Conservation (phyloP, 30 jellyfish, hydroid and myxozoan species). For the Rhopilema esculentum region DNA sequence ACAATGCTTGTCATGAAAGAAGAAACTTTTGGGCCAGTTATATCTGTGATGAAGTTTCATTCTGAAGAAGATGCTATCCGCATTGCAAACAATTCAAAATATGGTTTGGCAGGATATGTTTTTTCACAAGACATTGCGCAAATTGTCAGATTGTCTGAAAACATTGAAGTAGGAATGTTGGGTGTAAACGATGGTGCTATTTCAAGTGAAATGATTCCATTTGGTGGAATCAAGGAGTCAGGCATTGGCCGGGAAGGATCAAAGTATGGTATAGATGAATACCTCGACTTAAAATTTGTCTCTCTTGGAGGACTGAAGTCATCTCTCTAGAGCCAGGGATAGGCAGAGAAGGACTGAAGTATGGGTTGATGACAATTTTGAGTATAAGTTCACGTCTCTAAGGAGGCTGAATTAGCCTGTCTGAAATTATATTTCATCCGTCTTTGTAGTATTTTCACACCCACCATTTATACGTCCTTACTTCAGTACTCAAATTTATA, state of each 20-base stretch:
- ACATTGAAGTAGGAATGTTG: conserved; percentile 89
- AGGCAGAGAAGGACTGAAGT: too few species aligned
- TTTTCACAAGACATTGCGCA: conserved; percentile 76
- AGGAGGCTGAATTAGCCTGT: too few species aligned
- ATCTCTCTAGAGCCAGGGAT: too few species aligned
- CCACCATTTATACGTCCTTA: too few species aligned
- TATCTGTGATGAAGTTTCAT: conserved; percentile 73
- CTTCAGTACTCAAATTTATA: too few species aligned
- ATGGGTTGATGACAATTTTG: too few species aligned
- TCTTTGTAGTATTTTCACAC: too few species aligned
- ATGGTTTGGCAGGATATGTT: conserved; percentile 95
- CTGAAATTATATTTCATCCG: too few species aligned
- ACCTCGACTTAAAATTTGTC: conserved; percentile 69
- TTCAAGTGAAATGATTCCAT: conserved; percentile 85
- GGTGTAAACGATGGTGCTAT: conserved; percentile 84
- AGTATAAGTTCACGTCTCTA: too few species aligned
- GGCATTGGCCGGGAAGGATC: conserved; percentile 99
- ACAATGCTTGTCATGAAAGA: conserved; percentile 65
- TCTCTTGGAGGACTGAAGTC: conserved; percentile 85
- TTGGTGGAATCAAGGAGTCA: conserved; percentile 98
- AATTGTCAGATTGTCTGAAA: conserved; percentile 70
- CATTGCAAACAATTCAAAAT: conserved; percentile 63
- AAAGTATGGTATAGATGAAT: conserved; percentile 83
- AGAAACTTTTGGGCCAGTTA: conserved; percentile 96
- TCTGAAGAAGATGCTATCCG: conserved; percentile 79